A percentile compares a stretch with the other conserved stretches of the same genome.
phyloP scores from a whole-genome alignment of 1,140 invertebrate genomes.

The Paralvinella palmiformis region DNA sequence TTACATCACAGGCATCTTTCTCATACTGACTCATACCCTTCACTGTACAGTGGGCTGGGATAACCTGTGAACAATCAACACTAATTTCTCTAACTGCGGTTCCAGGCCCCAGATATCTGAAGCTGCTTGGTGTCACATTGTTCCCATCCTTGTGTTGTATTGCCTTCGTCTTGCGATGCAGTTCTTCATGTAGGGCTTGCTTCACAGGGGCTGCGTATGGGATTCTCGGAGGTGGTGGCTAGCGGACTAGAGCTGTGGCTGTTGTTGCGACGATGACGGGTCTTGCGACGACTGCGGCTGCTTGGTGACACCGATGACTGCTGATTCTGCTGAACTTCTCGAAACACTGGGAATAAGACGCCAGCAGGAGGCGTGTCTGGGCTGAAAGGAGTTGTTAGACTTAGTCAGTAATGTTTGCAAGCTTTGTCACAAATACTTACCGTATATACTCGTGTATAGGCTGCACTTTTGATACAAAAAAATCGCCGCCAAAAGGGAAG shows the following conservation, averaged over 20 bases:
- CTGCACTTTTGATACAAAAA: too few species aligned
- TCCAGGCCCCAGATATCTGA: slow-evolving; percentile 37
- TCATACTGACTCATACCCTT: too few species aligned
- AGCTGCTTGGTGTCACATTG: slow-evolving; percentile 25
- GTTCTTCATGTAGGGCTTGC: slow-evolving; percentile 28
- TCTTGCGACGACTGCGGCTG: slow-evolving; percentile 26
- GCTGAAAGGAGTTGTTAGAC: neutral
- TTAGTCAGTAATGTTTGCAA: too few species aligned
- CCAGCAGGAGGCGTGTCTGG: neutral
- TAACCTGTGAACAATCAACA: too few species aligned
- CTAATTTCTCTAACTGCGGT: slow-evolving; percentile 37
- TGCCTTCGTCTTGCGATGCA: slow-evolving; percentile 22
- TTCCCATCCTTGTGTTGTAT: slow-evolving; percentile 21
- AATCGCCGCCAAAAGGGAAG: too few species aligned
- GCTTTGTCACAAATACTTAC: too few species aligned
- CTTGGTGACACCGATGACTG: neutral
- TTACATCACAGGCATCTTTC: neutral
- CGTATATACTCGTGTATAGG: too few species aligned
- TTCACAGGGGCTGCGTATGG: slow-evolving; percentile 31
- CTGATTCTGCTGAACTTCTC: neutral
- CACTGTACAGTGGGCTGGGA: too few species aligned
- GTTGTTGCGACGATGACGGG: slow-evolving; percentile 40
- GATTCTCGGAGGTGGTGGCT: slow-evolving; percentile 25
- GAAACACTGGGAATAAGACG: neutral
- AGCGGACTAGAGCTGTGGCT: slow-evolving; percentile 39